These are phyloP conservation scores for Parapristionchus giblindavisi DNA, from an alignment of 2,888 invertebrate genomes.

Conservation along the genomic window DNA sequence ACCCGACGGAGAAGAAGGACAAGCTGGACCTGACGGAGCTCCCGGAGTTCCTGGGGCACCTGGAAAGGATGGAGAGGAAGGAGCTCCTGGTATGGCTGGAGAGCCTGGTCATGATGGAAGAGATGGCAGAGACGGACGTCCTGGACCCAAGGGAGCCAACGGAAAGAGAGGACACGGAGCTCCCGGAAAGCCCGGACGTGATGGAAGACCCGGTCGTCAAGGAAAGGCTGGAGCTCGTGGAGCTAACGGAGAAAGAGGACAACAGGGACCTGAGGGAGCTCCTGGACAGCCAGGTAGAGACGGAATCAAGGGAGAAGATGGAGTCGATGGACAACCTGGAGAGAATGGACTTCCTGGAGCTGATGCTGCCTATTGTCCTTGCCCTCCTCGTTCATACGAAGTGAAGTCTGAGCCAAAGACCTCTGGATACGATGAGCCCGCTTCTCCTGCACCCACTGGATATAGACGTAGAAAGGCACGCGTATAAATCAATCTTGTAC, in stretches of 20 bases:
- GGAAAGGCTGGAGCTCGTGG: conserved; percentile 54
- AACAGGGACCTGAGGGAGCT: conserved; percentile 53
- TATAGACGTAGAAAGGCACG: no score
- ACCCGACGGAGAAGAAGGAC: conserved; percentile 54
- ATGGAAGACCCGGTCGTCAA: conserved; percentile 51
- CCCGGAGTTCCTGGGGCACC: conserved; percentile 51
- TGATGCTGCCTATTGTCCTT: conserved; percentile 39
- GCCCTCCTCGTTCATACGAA: conserved; percentile 32
- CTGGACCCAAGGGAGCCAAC: conserved; percentile 52
- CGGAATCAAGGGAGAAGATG: conserved; percentile 56
- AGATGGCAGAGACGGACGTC: conserved; percentile 49
- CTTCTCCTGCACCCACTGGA: not conserved
- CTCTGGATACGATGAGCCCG: conserved; percentile 18
- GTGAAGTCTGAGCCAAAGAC: conserved; percentile 19
- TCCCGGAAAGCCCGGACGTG: conserved; percentile 53
- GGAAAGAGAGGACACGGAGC: conserved; percentile 57
- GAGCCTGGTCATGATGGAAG: conserved; percentile 49
- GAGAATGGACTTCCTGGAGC: conserved; percentile 46
- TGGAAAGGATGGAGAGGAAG: conserved; percentile 52
- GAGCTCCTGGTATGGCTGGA: conserved; percentile 54
- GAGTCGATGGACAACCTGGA: conserved; percentile 49
- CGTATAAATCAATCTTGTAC: no score
- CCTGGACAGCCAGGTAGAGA: conserved; percentile 55
- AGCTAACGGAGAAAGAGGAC: conserved; percentile 52
- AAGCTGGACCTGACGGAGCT: conserved; percentile 53